Evolutionary conservation across 2,888 invertebrate genomes (phyloP), one percentile per base, ranked within the genome.

Genomic region (Hylaea fasciaria): DNA sequence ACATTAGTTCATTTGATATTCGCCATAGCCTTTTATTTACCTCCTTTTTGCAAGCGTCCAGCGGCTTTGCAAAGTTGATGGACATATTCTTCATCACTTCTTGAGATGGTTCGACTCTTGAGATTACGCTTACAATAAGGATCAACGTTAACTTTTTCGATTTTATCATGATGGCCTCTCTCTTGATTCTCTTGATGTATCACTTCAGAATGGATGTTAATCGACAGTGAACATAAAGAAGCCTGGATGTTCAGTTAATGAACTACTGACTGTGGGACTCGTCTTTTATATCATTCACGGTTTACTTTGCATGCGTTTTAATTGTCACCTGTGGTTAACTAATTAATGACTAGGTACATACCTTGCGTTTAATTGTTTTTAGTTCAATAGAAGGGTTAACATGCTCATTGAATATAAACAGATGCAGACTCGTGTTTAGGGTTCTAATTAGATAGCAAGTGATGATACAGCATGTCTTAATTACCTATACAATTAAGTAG

Each of bases 71-170:
- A 22, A 73, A 73, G 17, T 65, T 69, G 8, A 67, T 63, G 1
- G 71, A 58, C 53, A 73, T 46, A 14, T 64, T 54, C 49, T 66
- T 64, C 66, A 73, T 49, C 8, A 73, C 69, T 41, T 73, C 73
- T 28, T 71, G 64, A 0, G 73, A 73, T 0, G 60, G 13, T 2
- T 55, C 51, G 28, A 64, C 66, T 8, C 44, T 47, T 32, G 54
- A n/a, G 5, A 64, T 39, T 40, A 54, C 46, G 12, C 51, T 16
- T 35, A 64, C 62, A 2, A 62, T 12, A 28, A 69, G 37, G n/a
- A 68, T 5, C 8, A 66, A 16, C 0, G 47, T n/a, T 28, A 59
- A 16, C 35, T 48, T 49, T 57, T 58, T 62, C 12, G 46, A 10
- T 37, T 45, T 55, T 1, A 41, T 45, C 64, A 65, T 64, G 0